Conservation (phyloP, 2,113 vertebrate genomes). For the Corynorhinus townsendii region DNA sequence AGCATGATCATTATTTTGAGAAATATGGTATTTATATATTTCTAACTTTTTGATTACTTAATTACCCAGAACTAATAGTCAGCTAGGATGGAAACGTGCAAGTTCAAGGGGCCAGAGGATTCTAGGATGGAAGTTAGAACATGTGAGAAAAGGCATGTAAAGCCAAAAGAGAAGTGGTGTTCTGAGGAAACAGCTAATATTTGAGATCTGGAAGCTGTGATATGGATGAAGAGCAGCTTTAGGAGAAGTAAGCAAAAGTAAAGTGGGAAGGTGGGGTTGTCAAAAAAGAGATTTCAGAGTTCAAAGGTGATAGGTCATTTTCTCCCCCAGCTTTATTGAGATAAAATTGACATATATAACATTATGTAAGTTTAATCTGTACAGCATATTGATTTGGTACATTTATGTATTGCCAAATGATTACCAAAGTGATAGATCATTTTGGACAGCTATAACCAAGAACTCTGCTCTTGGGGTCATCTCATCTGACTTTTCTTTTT, state of each 20-base stretch:
- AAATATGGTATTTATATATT: not conserved
- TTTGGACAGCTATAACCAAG: not conserved
- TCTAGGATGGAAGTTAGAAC: not conserved
- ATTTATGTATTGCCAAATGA: not conserved
- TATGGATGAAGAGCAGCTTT: not conserved
- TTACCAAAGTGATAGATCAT: not conserved
- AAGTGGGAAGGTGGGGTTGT: not conserved
- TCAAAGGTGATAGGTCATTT: not conserved
- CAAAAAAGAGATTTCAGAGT: not conserved
- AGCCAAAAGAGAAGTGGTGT: not conserved
- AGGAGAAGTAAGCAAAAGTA: not conserved
- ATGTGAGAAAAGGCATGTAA: not conserved
- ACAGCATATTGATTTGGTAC: not conserved
- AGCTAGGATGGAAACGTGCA: not conserved
- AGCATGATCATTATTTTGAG: not conserved
- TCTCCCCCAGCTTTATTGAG: not conserved
- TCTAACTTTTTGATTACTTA: not conserved
- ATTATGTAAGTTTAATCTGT: not conserved
- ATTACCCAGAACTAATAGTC: not conserved
- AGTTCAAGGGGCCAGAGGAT: not conserved
- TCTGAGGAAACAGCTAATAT: not conserved
- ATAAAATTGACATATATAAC: not conserved
- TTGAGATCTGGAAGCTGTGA: not conserved
- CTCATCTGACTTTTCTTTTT: not conserved
- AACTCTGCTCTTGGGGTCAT: not conserved